Conservation (phyloP, 1,140 invertebrate species). For the Temnothorax nylanderi region DNA sequence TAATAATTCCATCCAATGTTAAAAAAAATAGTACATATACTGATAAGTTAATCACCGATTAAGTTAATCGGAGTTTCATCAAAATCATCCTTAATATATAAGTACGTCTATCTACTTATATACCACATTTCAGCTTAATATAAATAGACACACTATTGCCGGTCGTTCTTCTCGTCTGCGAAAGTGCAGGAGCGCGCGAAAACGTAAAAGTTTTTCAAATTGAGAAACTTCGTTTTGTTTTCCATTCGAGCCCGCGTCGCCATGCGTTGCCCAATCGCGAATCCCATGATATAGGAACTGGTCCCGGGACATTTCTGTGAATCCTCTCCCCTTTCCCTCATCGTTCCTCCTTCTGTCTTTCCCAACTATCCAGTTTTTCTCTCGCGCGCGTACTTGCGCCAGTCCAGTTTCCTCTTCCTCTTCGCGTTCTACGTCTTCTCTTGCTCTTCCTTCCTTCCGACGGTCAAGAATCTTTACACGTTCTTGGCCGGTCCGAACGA, state of each 20-base stretch:
- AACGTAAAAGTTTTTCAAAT: constrained; percentile 11
- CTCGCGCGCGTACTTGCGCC: background rate
- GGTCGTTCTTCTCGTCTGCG: background rate
- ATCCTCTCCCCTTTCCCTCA: background rate
- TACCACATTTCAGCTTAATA: background rate
- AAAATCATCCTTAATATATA: background rate
- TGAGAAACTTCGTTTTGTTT: constrained; percentile 43
- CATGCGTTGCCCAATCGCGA: background rate
- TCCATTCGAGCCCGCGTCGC: background rate
- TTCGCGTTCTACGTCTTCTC: background rate
- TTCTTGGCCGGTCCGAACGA: constrained; percentile 40
- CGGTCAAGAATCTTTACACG: constrained; percentile 14
- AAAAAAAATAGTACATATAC: no score
- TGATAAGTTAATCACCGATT: background rate
- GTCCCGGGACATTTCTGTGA: background rate
- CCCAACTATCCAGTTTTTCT: constrained; percentile 18
- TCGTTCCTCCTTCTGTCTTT: background rate
- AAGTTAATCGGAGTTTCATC: background rate
- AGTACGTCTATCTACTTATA: background rate
- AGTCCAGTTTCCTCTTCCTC: background rate
- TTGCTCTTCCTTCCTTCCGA: background rate
- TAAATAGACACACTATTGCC: background rate
- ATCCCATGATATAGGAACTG: constrained; percentile 14
- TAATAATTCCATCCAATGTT: no score
- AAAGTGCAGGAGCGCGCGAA: background rate